Evolutionary conservation across 2,113 vertebrate species (phyloP).

Genomic region (Lamprologus ornatipinnis): DNA sequence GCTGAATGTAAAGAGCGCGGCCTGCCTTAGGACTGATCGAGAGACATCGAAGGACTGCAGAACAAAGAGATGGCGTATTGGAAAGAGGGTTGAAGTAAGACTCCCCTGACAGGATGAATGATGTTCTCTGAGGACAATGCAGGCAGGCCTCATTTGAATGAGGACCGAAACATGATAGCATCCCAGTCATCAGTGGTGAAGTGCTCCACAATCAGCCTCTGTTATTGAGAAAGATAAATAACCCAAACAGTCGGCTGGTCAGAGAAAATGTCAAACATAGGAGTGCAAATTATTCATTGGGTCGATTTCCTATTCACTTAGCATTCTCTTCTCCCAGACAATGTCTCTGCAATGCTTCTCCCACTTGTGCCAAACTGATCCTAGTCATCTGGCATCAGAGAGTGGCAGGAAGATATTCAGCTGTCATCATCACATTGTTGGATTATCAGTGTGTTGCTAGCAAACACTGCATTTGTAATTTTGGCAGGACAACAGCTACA

Average conservation of each 20-base stretch:
- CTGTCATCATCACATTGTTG: constrained; percentile 14
- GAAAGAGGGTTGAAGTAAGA: constrained; percentile 40
- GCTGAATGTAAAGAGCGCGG: neutral
- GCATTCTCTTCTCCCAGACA: constrained; percentile 39
- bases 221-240: constrained; percentile 53
- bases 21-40: neutral
- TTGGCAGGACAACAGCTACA: neutral
- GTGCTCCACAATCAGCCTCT: constrained; percentile 40
- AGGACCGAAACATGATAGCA: constrained; percentile 61
- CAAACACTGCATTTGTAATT: neutral
- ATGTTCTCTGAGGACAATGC: constrained; percentile 63
- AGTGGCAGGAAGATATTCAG: constrained; percentile 23
- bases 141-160: constrained; percentile 52
- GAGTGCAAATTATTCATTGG: constrained; percentile 48
- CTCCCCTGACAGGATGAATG: constrained; percentile 40
- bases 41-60: constrained; percentile 1
- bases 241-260: constrained; percentile 25
- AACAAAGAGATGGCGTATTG: constrained; percentile 1
- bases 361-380: constrained; percentile 9
- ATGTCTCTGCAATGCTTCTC: neutral
- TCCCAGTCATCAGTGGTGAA: constrained; percentile 34
- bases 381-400: constrained; percentile 2
- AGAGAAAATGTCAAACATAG: constrained; percentile 28
- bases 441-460: neutral
- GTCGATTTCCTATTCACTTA: constrained; percentile 42